A percentile compares a stretch with the other conserved stretches of the same genome.
phyloP scores from a whole-genome alignment of 1,140 invertebrate species.

The Drosophila melanogaster region DNA sequence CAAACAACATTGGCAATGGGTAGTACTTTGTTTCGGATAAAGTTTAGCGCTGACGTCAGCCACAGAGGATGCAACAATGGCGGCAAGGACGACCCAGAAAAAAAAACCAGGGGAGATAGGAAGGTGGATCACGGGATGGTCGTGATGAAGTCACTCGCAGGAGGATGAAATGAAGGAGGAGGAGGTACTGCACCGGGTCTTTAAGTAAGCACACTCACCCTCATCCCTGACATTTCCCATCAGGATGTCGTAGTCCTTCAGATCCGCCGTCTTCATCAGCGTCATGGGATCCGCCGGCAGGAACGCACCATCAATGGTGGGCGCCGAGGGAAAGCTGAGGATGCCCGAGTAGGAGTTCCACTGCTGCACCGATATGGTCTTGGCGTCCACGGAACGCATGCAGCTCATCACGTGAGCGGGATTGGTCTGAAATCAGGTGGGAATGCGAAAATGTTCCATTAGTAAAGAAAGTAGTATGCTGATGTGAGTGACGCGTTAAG shows the following conservation, averaged over 20 bases:
- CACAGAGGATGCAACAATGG: constrained; percentile 40
- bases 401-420: constrained; percentile 92
- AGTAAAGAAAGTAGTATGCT: neutral
- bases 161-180: neutral
- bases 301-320: constrained; percentile 94
- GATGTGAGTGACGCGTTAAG: too few species aligned
- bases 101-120: neutral
- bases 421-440: constrained; percentile 74
- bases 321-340: constrained; percentile 94
- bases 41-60: constrained; percentile 55
- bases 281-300: constrained; percentile 93
- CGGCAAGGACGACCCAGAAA: constrained; percentile 34
- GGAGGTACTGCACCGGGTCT: neutral
- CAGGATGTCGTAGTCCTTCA: constrained; percentile 93
- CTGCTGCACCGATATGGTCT: constrained; percentile 93
- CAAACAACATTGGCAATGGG: constrained; percentile 61
- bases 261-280: constrained; percentile 91
- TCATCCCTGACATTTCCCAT: constrained; percentile 95
- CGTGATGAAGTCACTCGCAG: constrained; percentile 14
- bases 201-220: constrained; percentile 87
- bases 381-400: constrained; percentile 93
- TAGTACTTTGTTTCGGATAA: constrained; percentile 57
- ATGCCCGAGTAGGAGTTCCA: constrained; percentile 96
- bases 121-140: constrained; percentile 2
- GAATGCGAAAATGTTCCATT: neutral